phyloP scores from a whole-genome alignment of 2,888 invertebrate genomes.

The Aproaerema taeniolella region DNA sequence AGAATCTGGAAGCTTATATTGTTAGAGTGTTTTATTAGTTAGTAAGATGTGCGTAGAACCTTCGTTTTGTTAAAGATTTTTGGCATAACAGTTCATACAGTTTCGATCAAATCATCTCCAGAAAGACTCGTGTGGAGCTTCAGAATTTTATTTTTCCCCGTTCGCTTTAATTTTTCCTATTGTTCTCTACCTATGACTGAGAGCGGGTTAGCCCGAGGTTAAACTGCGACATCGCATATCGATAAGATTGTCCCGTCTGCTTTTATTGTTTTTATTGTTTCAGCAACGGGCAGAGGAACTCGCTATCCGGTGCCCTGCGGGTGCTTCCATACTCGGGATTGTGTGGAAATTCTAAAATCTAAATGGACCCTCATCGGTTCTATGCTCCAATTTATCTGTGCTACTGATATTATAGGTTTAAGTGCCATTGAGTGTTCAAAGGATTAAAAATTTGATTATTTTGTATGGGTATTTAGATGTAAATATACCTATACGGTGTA shows the following conservation, averaged over 20 bases:
- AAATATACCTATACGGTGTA: too few species aligned
- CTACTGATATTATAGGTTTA: too few species aligned
- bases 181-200: too few species aligned
- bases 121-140: too few species aligned
- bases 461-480: neutral
- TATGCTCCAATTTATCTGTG: constrained; percentile 7
- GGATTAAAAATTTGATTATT: neutral
- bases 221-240: constrained; percentile 57
- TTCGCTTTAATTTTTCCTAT: too few species aligned
- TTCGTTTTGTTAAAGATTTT: too few species aligned
- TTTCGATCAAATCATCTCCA: too few species aligned
- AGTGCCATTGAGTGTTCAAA: constrained; percentile 6
- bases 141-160: too few species aligned
- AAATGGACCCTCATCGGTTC: constrained; percentile 11
- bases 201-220: constrained; percentile 45
- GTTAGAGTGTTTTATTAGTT: too few species aligned
- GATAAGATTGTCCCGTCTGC: constrained; percentile 54
- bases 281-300: constrained; percentile 9
- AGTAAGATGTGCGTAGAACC: too few species aligned
- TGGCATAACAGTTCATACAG: too few species aligned
- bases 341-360: constrained; percentile 14
- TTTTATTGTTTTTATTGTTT: constrained; percentile 55
- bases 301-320: constrained; percentile 2
- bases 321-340: constrained; percentile 7
- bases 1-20: too few species aligned